Evolutionary conservation across 2,888 invertebrate genomes (phyloP), one percentile per base, ranked within the genome.

Genomic region (Agrochola circellaris): DNA sequence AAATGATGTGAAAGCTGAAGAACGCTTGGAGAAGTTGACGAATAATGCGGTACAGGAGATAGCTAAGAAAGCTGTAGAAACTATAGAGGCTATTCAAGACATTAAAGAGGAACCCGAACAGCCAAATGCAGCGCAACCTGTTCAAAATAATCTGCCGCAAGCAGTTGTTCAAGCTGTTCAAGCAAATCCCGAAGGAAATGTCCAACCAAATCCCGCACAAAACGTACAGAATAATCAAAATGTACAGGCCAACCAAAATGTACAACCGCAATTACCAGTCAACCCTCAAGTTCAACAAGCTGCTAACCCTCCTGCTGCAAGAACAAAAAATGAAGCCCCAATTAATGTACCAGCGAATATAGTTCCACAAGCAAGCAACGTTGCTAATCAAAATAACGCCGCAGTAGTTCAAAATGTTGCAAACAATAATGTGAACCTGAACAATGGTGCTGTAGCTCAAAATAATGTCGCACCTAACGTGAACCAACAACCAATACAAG

Each of bases 11-110:
- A 92, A 93, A 68, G 83, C 82, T 17, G 93, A 93, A 68, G 92
- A 93, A 71, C 90, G 89, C 6, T 88, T 95, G 73, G 92, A 94
- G 73, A 93, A 94, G 84, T 82, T 94, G 64, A 93, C 93, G 0
- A 92, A 95, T 79, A 92, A 95, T 38, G 96, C 95, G n/a, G 95
- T 95, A 1, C 93, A 97, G 85, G 95, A 97, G 84, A 97, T 97
- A 87, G 95, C 94, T n/a, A 94, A 95, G 79, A 94, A 96, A 80
- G 95, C 96, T 13, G 95, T 93, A 8, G 95, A 96, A 90, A 94
- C 94, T 42, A 93, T 95, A 83, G 94, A 95, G 81, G 95, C 97
- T 84, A 97, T 97, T 26, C 93, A 97, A 83, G 94, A 96, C 72
- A 96, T 95, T 17, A 91, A 96, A 89, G 89, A 94, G 73, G 92